Conservation (phyloP, 2,113 vertebrate genomes). For the Dendrocopos noguchii region DNA sequence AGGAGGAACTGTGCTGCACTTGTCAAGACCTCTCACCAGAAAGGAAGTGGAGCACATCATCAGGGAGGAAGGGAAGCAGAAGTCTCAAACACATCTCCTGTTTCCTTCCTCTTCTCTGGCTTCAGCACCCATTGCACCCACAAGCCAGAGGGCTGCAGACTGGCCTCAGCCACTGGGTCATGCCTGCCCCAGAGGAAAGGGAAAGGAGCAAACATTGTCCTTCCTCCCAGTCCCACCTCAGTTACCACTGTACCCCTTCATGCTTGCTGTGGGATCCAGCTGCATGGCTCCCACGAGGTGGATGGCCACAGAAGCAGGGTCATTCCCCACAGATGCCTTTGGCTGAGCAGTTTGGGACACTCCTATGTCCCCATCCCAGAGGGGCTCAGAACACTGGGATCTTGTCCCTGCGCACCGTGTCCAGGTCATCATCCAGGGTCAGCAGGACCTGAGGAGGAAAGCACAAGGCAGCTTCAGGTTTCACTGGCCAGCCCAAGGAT, state of each 20-base stretch:
- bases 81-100: background rate
- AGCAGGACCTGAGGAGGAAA: conserved; percentile 77
- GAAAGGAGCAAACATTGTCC: rapidly evolving
- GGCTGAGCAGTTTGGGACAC: background rate
- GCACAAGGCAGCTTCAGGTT: background rate
- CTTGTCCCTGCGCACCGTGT: conserved; percentile 79
- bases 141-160: background rate
- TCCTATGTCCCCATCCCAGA: background rate
- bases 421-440: conserved; percentile 84
- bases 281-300: background rate
- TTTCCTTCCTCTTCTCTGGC: background rate
- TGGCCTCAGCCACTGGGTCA: background rate
- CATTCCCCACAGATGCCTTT: background rate
- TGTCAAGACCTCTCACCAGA: background rate
- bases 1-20: background rate
- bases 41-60: background rate
- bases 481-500: background rate
- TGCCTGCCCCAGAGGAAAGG: background rate
- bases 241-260: background rate
- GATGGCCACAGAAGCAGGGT: background rate
- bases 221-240: background rate
- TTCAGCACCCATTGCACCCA: background rate
- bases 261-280: background rate
- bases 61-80: background rate
- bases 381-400: conserved; percentile 81